Evolutionary conservation across 2,888 invertebrate species (phyloP).

Genomic region (Mantis religiosa): DNA sequence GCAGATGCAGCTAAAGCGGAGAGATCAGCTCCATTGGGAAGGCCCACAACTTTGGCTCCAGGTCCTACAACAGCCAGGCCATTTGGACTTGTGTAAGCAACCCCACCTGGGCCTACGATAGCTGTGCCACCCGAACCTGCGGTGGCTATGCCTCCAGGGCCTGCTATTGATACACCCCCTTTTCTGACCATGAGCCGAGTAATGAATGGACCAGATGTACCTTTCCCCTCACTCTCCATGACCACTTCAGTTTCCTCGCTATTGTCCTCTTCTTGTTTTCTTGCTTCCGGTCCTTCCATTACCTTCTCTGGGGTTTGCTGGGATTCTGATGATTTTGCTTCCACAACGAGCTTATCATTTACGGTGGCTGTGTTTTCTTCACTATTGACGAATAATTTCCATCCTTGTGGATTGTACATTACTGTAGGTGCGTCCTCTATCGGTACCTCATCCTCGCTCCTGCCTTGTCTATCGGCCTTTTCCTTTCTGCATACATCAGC

Average conservation of each 20-base stretch:
- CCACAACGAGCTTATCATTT: not conserved
- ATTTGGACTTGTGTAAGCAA: slow-evolving; percentile 70
- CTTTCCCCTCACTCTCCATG: slow-evolving; percentile 17
- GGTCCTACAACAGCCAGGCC: slow-evolving; percentile 73
- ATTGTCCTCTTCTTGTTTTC: not conserved
- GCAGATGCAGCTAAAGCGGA: not conserved
- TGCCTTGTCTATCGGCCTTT: not conserved
- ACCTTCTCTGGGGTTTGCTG: slow-evolving; percentile 4
- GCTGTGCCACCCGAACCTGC: slow-evolving; percentile 76
- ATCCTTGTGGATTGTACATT: not conserved
- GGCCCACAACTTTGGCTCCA: slow-evolving; percentile 61
- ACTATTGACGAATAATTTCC: not conserved
- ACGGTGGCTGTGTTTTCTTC: not conserved
- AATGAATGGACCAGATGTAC: slow-evolving; percentile 34
- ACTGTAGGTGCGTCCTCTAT: not conserved
- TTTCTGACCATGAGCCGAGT: slow-evolving; percentile 59
- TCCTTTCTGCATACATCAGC: slow-evolving; percentile 49
- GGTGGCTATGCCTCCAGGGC: slow-evolving; percentile 76
- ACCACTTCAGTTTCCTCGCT: not conserved
- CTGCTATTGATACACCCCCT: slow-evolving; percentile 76
- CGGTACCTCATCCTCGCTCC: not conserved
- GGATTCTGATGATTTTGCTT: not conserved
- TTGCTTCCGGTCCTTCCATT: slow-evolving; percentile 35
- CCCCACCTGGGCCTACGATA: slow-evolving; percentile 73
- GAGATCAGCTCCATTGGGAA: slow-evolving; percentile 15